Evolutionary conservation across 2,797 vertebrate genomes (phyloP).

Genomic region (Heteromormyrus szaboi): DNA sequence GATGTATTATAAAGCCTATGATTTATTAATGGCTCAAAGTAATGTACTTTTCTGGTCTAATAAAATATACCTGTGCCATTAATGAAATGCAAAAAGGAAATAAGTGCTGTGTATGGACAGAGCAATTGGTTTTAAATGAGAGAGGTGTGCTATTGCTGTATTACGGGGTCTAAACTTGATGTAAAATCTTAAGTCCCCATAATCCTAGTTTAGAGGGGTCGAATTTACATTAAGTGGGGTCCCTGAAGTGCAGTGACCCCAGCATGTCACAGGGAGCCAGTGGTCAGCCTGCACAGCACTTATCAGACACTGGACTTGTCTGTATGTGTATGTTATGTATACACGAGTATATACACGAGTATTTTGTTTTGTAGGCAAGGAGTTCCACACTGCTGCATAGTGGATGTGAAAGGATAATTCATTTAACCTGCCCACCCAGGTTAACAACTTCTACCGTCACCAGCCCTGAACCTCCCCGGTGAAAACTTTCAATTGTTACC

Average conservation of each 20-base stretch:
- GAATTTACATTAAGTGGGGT: neutral
- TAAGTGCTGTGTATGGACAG: neutral
- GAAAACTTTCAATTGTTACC: neutral
- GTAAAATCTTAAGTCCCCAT: neutral
- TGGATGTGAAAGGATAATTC: neutral
- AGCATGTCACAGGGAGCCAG: neutral
- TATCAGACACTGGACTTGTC: neutral
- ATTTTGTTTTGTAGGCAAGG: neutral
- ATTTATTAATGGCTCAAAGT: neutral
- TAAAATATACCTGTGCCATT: neutral
- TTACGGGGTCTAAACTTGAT: neutral
- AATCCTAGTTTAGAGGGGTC: neutral
- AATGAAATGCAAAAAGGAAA: neutral
- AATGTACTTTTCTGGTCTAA: neutral
- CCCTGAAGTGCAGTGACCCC: neutral
- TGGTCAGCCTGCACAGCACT: neutral
- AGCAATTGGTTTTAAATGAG: neutral
- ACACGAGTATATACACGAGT: neutral
- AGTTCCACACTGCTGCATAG: neutral
- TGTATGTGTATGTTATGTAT: neutral
- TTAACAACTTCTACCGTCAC: neutral
- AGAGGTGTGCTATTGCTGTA: neutral
- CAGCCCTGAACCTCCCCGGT: neutral
- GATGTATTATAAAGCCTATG: neutral
- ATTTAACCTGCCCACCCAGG: neutral